These are phyloP conservation scores for Peromyscus californicus DNA, from an alignment of 2,113 vertebrate genomes.

Conservation along the genomic window DNA sequence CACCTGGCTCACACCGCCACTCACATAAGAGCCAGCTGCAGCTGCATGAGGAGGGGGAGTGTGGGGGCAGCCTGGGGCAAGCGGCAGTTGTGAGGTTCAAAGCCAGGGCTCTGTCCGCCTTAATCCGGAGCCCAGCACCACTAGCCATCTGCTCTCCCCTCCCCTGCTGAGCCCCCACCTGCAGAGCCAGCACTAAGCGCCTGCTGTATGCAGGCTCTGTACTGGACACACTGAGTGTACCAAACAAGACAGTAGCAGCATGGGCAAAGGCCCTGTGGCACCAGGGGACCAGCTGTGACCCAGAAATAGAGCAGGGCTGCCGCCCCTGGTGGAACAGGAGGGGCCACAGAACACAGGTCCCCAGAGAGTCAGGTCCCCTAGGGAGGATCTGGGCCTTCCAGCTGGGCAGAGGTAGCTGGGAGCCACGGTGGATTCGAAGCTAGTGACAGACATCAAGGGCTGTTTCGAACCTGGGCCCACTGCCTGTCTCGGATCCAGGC, in stretches of 20 bases:
- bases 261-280: background rate
- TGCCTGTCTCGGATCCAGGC: accelerated
- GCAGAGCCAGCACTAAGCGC: background rate
- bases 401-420: background rate
- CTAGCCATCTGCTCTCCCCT: background rate
- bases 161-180: too few species aligned
- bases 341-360: background rate
- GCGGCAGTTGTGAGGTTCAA: background rate
- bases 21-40: background rate
- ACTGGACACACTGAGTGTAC: background rate
- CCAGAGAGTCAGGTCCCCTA: background rate
- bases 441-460: background rate
- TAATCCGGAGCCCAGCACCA: accelerated
- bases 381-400: too few species aligned
- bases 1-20: background rate
- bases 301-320: accelerated
- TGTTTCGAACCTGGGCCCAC: accelerated
- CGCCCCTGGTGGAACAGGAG: background rate
- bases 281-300: background rate
- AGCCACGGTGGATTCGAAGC: background rate
- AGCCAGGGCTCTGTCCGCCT: background rate
- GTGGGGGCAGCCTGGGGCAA: background rate
- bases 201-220: background rate
- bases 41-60: background rate
- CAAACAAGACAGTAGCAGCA: background rate